These are phyloP conservation scores for Vulpes vulpes DNA, from an alignment of 2,113 vertebrate species.

Conservation along the genomic window DNA sequence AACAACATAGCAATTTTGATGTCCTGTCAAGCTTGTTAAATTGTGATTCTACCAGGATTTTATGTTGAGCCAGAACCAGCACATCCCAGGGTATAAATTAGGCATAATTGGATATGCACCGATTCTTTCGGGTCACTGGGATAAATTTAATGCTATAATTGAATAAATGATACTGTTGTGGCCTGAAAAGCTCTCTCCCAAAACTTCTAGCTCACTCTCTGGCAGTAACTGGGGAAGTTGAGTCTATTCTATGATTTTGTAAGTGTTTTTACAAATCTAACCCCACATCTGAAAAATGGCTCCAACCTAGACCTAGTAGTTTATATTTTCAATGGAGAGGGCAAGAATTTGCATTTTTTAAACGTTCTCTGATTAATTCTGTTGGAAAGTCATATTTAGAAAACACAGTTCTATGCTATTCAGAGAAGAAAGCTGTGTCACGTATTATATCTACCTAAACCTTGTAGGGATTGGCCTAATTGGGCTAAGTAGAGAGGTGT, in stretches of 20 bases:
- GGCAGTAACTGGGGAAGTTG: not conserved
- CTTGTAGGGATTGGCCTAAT: not conserved
- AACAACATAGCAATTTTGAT: slow-evolving; percentile 75
- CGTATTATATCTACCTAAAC: not conserved
- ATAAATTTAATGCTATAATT: slow-evolving; percentile 72
- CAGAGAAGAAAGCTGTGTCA: not conserved
- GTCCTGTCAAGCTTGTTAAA: slow-evolving; percentile 77
- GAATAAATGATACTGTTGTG: slow-evolving; percentile 65
- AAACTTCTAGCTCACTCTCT: slow-evolving; percentile 20
- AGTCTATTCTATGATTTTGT: not conserved
- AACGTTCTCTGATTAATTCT: not conserved
- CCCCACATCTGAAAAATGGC: not conserved
- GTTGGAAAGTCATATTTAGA: slow-evolving; percentile 32
- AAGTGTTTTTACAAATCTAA: not conserved
- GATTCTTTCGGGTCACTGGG: slow-evolving; percentile 71
- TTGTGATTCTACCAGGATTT: slow-evolving; percentile 67
- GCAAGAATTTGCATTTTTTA: not conserved
- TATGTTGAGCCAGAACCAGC: slow-evolving; percentile 57
- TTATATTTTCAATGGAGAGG: not conserved
- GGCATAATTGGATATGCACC: slow-evolving; percentile 72
- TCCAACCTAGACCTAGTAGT: not conserved
- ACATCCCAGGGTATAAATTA: slow-evolving; percentile 73
- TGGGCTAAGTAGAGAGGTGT: not conserved
- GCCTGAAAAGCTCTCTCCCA: slow-evolving; percentile 57
- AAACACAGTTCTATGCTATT: not conserved